These are phyloP conservation scores for Ispidina picta DNA, from an alignment of 2,797 vertebrate species.

Conservation along the genomic window DNA sequence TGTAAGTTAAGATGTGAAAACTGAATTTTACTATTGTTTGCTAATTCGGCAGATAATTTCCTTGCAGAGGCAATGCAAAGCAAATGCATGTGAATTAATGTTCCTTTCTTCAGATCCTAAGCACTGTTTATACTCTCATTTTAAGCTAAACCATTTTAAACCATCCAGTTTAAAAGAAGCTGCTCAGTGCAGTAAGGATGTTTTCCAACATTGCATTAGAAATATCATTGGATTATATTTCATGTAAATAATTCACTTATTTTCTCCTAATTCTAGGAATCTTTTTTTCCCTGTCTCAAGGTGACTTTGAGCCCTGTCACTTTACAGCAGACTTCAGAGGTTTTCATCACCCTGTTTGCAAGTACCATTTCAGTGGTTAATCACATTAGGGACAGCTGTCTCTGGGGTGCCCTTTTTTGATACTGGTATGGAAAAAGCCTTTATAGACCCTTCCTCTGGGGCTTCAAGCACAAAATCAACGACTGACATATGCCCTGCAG, in stretches of 20 bases:
- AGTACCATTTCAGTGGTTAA: constrained; percentile 45
- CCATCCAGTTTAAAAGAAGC: neutral
- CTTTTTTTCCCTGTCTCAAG: neutral
- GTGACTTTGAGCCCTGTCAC: constrained; percentile 64
- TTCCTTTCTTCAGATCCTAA: neutral
- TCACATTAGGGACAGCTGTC: constrained; percentile 45
- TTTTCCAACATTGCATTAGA: neutral
- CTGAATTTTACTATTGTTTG: constrained; percentile 18
- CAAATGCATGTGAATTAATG: neutral
- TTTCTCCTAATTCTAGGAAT: constrained; percentile 3
- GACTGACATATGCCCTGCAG: neutral
- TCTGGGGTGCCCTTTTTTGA: constrained; percentile 24
- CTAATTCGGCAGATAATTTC: constrained; percentile 42
- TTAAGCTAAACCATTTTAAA: neutral
- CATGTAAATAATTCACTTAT: neutral
- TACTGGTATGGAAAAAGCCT: neutral
- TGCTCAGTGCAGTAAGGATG: neutral
- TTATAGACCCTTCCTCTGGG: constrained; percentile 8
- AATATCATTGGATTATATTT: constrained; percentile 10
- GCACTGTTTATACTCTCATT: neutral
- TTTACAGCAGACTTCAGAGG: neutral
- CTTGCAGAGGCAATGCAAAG: neutral
- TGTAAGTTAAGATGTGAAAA: constrained; percentile 12
- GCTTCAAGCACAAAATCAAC: constrained; percentile 10
- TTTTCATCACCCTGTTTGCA: constrained; percentile 65